Percentiles rank a stretch among this genome's conserved stretches.
Evolutionary conservation across 2,113 vertebrate genomes (phyloP).

Genomic region (Trochalopteron elliotii): DNA sequence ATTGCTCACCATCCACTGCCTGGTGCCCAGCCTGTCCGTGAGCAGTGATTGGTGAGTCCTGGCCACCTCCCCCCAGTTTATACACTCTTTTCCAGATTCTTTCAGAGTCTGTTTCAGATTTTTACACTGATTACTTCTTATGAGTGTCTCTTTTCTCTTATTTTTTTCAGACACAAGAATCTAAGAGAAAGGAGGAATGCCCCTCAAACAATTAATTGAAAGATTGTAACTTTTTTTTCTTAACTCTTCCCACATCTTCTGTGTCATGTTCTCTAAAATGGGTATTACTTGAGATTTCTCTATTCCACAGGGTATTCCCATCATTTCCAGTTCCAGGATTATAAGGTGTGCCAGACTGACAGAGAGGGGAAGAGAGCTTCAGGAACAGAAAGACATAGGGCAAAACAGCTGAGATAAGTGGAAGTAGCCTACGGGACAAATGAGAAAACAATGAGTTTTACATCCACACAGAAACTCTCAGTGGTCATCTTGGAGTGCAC

Average conservation of each 20-base stretch:
- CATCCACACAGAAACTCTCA: background rate
- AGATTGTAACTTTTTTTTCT: background rate
- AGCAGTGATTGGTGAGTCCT: background rate
- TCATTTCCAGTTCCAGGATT: background rate
- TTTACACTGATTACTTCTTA: background rate
- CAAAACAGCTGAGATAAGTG: background rate
- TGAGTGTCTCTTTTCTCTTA: background rate
- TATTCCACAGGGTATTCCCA: background rate
- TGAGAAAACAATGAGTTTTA: background rate
- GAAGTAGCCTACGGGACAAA: background rate
- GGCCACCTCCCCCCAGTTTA: background rate
- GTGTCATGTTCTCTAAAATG: fast-evolving
- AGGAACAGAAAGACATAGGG: background rate
- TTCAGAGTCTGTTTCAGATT: background rate
- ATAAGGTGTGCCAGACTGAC: background rate
- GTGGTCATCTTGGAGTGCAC: background rate
- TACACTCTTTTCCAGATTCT: background rate
- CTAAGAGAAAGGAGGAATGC: background rate
- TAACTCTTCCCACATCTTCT: background rate
- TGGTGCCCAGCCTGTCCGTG: background rate
- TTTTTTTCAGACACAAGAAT: background rate
- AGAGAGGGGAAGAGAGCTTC: background rate
- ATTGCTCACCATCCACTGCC: background rate
- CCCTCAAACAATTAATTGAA: background rate
- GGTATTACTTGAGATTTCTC: background rate